Percentiles rank a stretch among this genome's conserved stretches.
phyloP scores from a whole-genome alignment of 2,888 invertebrate species.

The Acheta domesticus region DNA sequence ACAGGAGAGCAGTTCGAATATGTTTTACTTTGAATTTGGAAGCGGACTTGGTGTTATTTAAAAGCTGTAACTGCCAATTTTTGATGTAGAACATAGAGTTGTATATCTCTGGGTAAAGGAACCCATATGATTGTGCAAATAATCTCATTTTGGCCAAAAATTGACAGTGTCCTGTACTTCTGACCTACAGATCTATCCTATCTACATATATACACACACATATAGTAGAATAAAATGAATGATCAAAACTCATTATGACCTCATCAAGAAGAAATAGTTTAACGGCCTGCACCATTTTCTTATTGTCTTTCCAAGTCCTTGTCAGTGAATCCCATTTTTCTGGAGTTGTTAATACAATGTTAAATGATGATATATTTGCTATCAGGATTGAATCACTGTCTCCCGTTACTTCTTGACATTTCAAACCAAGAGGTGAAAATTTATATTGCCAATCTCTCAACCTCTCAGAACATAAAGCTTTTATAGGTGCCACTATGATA shows the following conservation, averaged over 20 bases:
- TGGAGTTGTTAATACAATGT: constrained; percentile 74
- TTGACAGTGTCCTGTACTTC: too few species aligned
- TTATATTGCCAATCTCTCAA: constrained; percentile 69
- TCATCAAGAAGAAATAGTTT: constrained; percentile 72
- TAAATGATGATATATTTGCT: constrained; percentile 45
- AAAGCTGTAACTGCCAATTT: too few species aligned
- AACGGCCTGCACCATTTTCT: constrained; percentile 58
- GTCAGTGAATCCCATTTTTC: constrained; percentile 84
- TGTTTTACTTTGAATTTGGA: too few species aligned
- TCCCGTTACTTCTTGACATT: constrained; percentile 70
- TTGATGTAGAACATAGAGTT: too few species aligned
- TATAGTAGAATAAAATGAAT: constrained; percentile 32
- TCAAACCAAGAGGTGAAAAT: constrained; percentile 59
- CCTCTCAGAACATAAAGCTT: constrained; percentile 72
- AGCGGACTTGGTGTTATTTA: too few species aligned
- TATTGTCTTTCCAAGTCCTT: constrained; percentile 67
- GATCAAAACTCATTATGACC: constrained; percentile 45
- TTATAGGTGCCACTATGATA: constrained; percentile 70
- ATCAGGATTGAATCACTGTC: constrained; percentile 67
- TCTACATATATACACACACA: not conserved
- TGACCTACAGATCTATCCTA: too few species aligned
- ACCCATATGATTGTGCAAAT: too few species aligned
- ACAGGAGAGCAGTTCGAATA: too few species aligned
- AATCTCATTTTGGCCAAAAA: too few species aligned
- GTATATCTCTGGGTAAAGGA: too few species aligned